Percentiles rank a stretch among this genome's conserved stretches.
These are phyloP conservation scores for Drosophila longiperda DNA, from an alignment of 2,888 invertebrate species.

Conservation along the genomic window DNA sequence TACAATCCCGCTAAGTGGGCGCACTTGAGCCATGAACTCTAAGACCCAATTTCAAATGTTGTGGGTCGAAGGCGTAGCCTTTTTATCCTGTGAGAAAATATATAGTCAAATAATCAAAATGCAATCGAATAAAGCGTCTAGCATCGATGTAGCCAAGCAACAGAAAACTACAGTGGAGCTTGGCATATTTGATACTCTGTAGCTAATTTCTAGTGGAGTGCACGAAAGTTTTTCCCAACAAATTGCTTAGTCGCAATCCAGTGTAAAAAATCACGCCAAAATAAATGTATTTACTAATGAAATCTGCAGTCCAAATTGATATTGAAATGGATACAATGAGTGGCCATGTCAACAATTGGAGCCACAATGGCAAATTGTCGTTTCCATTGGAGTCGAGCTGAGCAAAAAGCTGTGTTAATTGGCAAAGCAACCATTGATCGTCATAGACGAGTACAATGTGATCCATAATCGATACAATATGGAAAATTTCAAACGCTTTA, in stretches of 20 bases:
- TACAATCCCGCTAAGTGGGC: slow-evolving; percentile 65
- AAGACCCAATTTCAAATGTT: slow-evolving; percentile 34
- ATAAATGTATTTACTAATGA: background rate
- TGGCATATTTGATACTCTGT: slow-evolving; percentile 17
- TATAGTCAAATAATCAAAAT: slow-evolving; percentile 42
- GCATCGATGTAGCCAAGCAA: background rate
- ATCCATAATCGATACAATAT: slow-evolving; percentile 57
- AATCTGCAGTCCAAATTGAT: slow-evolving; percentile 26
- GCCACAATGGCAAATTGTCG: slow-evolving; percentile 59
- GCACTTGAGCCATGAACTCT: slow-evolving; percentile 53
- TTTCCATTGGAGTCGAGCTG: slow-evolving; percentile 41
- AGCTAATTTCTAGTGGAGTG: background rate
- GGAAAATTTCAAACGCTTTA: slow-evolving; percentile 68
- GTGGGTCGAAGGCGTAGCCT: slow-evolving; percentile 29
- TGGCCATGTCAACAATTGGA: slow-evolving; percentile 38
- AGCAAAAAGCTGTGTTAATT: slow-evolving; percentile 60
- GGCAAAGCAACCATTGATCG: slow-evolving; percentile 49
- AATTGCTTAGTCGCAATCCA: background rate
- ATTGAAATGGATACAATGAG: slow-evolving; percentile 28
- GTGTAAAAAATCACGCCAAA: background rate
- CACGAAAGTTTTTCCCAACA: background rate
- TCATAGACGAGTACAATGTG: slow-evolving; percentile 35
- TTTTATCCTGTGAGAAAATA: slow-evolving; percentile 56
- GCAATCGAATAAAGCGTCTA: slow-evolving; percentile 47
- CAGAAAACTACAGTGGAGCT: background rate